A percentile compares a stretch with the other conserved stretches of the same genome.
Evolutionary conservation across 2,113 vertebrate genomes (phyloP).

Genomic region (Alces alces): DNA sequence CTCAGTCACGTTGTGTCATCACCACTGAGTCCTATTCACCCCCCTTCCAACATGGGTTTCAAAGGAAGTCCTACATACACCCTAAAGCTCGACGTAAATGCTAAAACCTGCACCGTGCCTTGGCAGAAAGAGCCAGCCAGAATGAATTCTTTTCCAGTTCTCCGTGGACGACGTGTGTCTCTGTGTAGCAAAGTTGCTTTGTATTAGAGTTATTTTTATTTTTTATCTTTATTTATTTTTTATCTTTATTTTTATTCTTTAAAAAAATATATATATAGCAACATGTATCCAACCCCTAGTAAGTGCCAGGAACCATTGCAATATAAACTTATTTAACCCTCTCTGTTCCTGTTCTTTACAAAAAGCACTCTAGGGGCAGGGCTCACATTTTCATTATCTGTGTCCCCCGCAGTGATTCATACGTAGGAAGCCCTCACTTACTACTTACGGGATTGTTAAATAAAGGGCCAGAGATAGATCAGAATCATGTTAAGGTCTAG

Average conservation of each 20-base stretch:
- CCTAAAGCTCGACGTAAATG: neutral
- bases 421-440: neutral
- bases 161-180: neutral
- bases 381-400: neutral
- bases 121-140: neutral
- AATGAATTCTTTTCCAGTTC: constrained; percentile 8
- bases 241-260: neutral
- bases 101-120: neutral
- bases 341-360: neutral
- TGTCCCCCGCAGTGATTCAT: neutral
- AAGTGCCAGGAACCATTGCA: neutral
- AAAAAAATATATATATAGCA: neutral
- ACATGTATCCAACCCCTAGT: neutral
- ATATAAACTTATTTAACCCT: constrained; percentile 28
- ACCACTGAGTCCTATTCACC: neutral
- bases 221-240: neutral
- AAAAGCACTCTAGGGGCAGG: neutral
- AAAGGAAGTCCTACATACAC: neutral
- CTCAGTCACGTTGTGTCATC: neutral
- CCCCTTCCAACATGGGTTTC: neutral
- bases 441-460: neutral
- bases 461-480: neutral
- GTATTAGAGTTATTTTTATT: constrained; percentile 10
- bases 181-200: neutral
- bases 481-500: neutral